A percentile compares a stretch with the other conserved stretches of the same genome.
Conservation (phyloP, 2,888 invertebrate genomes). For the Dione vanillae region DNA sequence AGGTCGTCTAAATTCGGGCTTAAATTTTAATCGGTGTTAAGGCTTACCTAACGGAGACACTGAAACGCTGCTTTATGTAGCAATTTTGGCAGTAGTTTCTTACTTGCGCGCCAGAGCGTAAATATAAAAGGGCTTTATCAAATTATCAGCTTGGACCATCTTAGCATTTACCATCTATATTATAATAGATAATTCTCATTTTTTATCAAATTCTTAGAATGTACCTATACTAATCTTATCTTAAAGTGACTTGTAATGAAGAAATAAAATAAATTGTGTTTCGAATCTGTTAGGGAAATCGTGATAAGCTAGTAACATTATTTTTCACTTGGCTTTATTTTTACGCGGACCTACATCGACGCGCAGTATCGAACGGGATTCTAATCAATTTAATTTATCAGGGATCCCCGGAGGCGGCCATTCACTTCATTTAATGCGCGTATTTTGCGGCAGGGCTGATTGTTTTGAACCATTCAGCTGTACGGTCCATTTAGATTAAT, state of each 20-base stretch:
- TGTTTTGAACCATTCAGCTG: constrained; percentile 84
- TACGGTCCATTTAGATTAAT: constrained; percentile 85
- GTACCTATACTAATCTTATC: not conserved
- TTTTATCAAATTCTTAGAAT: not conserved
- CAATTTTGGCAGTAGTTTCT: constrained; percentile 69
- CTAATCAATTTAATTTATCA: constrained; percentile 85
- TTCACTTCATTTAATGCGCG: constrained; percentile 85
- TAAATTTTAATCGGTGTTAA: constrained; percentile 77
- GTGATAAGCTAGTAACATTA: constrained; percentile 64
- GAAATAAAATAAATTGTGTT: constrained; percentile 28
- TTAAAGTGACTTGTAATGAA: not conserved
- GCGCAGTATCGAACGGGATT: constrained; percentile 80
- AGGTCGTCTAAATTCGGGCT: constrained; percentile 77
- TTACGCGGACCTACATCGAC: constrained; percentile 75
- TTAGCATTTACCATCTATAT: constrained; percentile 4
- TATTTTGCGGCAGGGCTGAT: constrained; percentile 84
- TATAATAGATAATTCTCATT: not conserved
- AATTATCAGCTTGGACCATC: constrained; percentile 31
- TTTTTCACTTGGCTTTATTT: constrained; percentile 81
- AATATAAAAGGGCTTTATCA: constrained; percentile 49
- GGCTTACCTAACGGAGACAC: constrained; percentile 65
- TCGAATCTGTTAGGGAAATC: constrained; percentile 49
- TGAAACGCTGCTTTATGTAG: constrained; percentile 61
- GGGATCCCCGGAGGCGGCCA: constrained; percentile 82
- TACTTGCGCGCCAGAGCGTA: constrained; percentile 61